Base-by-base conservation (phyloP, 2,888 invertebrate genomes). In the Disparrhopalites patrizii region DNA sequence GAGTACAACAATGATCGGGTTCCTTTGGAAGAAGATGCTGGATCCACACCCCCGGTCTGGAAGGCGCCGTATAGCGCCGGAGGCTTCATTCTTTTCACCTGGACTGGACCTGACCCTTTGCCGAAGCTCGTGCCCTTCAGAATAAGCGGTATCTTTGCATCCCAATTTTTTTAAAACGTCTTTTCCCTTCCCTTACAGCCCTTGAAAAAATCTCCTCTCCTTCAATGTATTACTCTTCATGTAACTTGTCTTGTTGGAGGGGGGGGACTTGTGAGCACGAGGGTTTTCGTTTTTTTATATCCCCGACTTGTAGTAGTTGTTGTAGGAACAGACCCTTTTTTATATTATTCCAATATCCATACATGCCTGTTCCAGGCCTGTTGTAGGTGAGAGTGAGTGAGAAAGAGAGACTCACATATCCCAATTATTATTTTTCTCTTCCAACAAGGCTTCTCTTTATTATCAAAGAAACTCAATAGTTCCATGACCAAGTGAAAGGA, bases 121-220 rank as follows among this genome's bases (percentile, higher is more conserved):
- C 40, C 60, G 65, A 70, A 71, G 73, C 73, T 73, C 73, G 73
- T 73, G 73, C 73, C 71, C 73, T 73, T 73, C 71, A 69, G 67
- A 71, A 67, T 67, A 67, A 73, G 73, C 73, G 71, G 73, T 71
- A 66, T 66, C 71, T 70, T 73, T 73, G 62, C 60, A 30, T 51
- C n/a, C n/a, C 31, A 60, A 63, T 55, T 68, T 70, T 71, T 56
- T 43, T 65, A 51, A 65, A 65, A n/a, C n/a, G n/a, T n/a, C n/a
- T n/a, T n/a, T n/a, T n/a, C n/a, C n/a, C n/a, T n/a, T n/a, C n/a
- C n/a, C n/a, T n/a, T n/a, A n/a, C n/a, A n/a, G n/a, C n/a, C n/a
- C n/a, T n/a, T n/a, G n/a, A n/a, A n/a, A n/a, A n/a, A n/a, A n/a
- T n/a, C n/a, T n/a, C n/a, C n/a, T n/a, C 50, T 51, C 56, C 58